Base-by-base conservation (phyloP, 2,888 invertebrate genomes). In the Notodonta dromedarius region DNA sequence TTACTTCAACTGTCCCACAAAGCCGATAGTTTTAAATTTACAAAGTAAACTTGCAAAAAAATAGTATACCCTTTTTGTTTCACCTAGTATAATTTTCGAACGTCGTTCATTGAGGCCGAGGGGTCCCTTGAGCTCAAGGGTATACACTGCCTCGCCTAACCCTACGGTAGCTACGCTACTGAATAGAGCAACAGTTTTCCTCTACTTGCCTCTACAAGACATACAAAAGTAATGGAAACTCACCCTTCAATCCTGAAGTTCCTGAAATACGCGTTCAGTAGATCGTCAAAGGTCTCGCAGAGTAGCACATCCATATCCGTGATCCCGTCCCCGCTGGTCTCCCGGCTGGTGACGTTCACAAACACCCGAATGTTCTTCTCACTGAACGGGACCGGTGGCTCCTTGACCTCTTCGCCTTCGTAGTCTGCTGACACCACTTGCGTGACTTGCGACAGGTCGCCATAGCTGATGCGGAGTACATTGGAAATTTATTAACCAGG, bases 281-380 rank as follows among this genome's bases (percentile, higher is more conserved):
- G 88, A 67, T 98, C 97, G 6, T 96, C 95, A 42, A 97, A 94
- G 69, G 97, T 97, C 83, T 98, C 98, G 84, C 97, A 98, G 71
- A 98, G 96, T 74, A 97, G 96, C 94, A 98, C 96, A 78, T 97
- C 97, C 90, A 98, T 97, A 5, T 97, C 97, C n/a, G 96, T 95
- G 87, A 97, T 96, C n/a, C 95, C 91, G 24, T 95, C 94, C 0
- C 94, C 86, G 0, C 64, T 88, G 3, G 85, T 69, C 50, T 83
- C 83, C 12, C 55, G 69, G 63, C 87, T 88, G 60, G 84, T 82
- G 6, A 85, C 76, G 61, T 90, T 90, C 4, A 77, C 71, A 68
- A 93, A 93, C 0, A 93, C 86, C 60, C 94, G 81, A 8, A 94
- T 88, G 66, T 95, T 95, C 71, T 96, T 93, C 81, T 96, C 95